Conservation (phyloP, 2,797 vertebrate genomes). For the Oryzias sinensis region DNA sequence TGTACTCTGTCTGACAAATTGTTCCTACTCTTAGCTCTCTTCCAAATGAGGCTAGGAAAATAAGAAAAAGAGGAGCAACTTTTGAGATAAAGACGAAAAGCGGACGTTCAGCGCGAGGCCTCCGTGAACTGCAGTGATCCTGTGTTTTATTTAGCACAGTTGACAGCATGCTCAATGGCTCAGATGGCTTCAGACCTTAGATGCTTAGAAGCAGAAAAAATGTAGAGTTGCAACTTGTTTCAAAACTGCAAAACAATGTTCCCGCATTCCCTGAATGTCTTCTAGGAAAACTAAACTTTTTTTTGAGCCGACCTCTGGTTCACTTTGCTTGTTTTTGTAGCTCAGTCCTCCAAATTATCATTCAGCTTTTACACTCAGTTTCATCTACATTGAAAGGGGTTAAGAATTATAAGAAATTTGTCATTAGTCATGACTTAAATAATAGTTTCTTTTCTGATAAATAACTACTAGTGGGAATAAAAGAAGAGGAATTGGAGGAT, state of each 20-base stretch:
- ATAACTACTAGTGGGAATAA: no score
- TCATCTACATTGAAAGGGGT: no score
- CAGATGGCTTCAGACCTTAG: neutral
- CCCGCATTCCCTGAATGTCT: neutral
- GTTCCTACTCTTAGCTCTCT: conserved; percentile 17
- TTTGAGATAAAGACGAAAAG: conserved; percentile 28
- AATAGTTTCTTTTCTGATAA: no score
- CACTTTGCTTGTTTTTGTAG: no score
- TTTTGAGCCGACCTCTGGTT: no score
- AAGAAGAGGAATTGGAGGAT: no score
- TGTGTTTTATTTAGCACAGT: neutral
- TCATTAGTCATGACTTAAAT: no score
- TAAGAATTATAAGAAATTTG: no score
- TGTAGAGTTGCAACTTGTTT: conserved; percentile 5
- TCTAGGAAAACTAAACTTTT: no score
- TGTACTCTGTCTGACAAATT: conserved; percentile 4
- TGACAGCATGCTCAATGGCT: no score
- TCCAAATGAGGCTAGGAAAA: conserved; percentile 2
- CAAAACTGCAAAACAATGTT: conserved; percentile 16
- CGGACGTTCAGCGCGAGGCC: conserved; percentile 17
- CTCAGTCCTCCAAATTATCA: no score
- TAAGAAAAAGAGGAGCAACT: conserved; percentile 12
- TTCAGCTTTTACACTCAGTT: no score
- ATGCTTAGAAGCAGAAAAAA: conserved; percentile 12
- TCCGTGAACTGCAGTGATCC: neutral